Base-by-base conservation (phyloP, 2,113 vertebrate species). In the Dipodomys ordii region DNA sequence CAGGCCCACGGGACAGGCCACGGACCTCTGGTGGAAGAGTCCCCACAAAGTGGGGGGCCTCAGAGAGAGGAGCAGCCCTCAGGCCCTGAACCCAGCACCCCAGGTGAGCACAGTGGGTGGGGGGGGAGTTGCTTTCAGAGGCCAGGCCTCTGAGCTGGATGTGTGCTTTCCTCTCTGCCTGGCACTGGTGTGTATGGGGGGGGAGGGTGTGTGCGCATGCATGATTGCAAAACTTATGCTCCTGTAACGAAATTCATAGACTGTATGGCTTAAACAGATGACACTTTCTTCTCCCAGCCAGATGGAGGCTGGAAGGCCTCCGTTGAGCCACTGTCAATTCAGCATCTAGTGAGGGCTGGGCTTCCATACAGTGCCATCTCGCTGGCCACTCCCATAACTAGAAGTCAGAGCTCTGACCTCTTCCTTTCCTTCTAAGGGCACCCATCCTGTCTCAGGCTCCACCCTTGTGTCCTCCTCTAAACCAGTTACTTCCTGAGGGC, bases 1-100 rank as follows among this genome's bases (percentile, higher is more conserved):
- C 98, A 98, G 6, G 97, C 97, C 79, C 98, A 97, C 90, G 98
- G 98, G 9, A 87, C 79, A 60, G 97, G 95, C 53, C 98, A 92
- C 1, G 98, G 22, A 20, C 98, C 46, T 98, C 98, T 88, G 85
- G 71, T n/a, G 13, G 96, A 90, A 49, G 98, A 97, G 62, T 77
- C 91, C 35, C 77, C 97, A 0, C 98, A 98, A 1, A 91, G 64
- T 15, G 32, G 67, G 72, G 97, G 97, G 49, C 92, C 87, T 46
- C 12, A 28, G 0, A 78, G 32, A n/a, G 72, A 94, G 35, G 96
- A 98, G 32, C 95, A 95, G 3, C 57, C 80, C 62, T 30, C 19
- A 0, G 85, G 78, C 81, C 72, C 77, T 53, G 76, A 92, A 20
- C 77, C 92, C n/a, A 84, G 91, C 6, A 0, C 83, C 85, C 53